Evolutionary conservation across 2,113 vertebrate genomes (phyloP).

Genomic region (Corythaixoides concolor): DNA sequence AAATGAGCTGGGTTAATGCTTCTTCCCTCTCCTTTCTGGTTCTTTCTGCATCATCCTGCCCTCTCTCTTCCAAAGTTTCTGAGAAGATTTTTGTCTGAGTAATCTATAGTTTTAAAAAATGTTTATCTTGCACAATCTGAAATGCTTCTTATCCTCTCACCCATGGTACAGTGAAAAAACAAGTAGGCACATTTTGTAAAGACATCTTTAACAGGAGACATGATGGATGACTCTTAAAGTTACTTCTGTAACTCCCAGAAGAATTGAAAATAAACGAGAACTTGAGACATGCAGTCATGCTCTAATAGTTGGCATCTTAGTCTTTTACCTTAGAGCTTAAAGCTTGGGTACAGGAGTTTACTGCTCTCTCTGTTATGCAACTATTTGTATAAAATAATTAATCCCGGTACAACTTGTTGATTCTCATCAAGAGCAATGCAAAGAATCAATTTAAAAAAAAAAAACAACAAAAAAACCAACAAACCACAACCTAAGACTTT

Average conservation of each 20-base stretch:
- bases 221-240: constrained; percentile 6
- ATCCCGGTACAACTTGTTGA: not conserved
- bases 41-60: not conserved
- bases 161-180: not conserved
- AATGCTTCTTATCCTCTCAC: not conserved
- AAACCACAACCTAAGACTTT: not conserved
- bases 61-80: not conserved
- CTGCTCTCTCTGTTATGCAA: not conserved
- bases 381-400: not conserved
- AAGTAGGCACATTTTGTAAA: not conserved
- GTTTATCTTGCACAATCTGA: not conserved
- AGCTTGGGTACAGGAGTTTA: not conserved
- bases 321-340: not conserved
- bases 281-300: not conserved
- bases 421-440: not conserved
- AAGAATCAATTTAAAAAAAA: not conserved
- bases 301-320: not conserved
- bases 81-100: not conserved
- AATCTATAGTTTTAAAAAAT: not conserved
- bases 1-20: not conserved
- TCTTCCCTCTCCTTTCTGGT: not conserved
- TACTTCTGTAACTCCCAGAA: not conserved
- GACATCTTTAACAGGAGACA: not conserved
- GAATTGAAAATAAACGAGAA: not conserved
- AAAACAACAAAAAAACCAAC: rapidly evolving